A percentile compares a stretch with the other conserved stretches of the same genome.
Evolutionary conservation across 2,797 vertebrate genomes (phyloP).

Genomic region (Phrynocephalus vlangalii): DNA sequence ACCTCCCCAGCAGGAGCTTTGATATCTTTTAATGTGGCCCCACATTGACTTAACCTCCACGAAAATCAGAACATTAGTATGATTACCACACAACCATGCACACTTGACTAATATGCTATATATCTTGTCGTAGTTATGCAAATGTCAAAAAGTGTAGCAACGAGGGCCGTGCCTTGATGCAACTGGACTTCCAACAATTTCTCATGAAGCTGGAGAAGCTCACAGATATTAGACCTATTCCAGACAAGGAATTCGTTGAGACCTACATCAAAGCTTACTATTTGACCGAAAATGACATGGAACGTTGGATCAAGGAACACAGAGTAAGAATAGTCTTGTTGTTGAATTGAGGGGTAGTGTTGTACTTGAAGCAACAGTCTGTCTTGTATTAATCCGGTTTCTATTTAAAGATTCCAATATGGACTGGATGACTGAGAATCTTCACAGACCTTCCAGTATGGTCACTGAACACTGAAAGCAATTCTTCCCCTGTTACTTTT

Average conservation of each 20-base stretch:
- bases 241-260: slow-evolving; percentile 99
- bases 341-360: not conserved
- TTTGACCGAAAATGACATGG: slow-evolving; percentile 98
- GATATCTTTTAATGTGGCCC: not conserved
- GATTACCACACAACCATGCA: not conserved
- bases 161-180: slow-evolving; percentile 98
- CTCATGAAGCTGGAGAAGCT: slow-evolving; percentile 98
- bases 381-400: not conserved
- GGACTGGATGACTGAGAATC: not conserved
- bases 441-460: not conserved
- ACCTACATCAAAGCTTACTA: slow-evolving; percentile 99
- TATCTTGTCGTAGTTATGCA: slow-evolving; percentile 86
- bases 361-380: not conserved
- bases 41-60: not conserved
- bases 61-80: not conserved
- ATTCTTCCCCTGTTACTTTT: not conserved
- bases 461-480: not conserved
- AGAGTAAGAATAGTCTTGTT: slow-evolving; percentile 81
- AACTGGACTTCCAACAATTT: slow-evolving; percentile 98
- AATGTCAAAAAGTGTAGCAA: slow-evolving; percentile 99
- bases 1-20: not conserved
- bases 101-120: slow-evolving; percentile 8
- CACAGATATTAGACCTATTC: slow-evolving; percentile 97
- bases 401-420: not conserved
- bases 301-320: slow-evolving; percentile 98